Base-by-base conservation (phyloP, 2,888 invertebrate genomes). In the Brachypalpus laphriformis region DNA sequence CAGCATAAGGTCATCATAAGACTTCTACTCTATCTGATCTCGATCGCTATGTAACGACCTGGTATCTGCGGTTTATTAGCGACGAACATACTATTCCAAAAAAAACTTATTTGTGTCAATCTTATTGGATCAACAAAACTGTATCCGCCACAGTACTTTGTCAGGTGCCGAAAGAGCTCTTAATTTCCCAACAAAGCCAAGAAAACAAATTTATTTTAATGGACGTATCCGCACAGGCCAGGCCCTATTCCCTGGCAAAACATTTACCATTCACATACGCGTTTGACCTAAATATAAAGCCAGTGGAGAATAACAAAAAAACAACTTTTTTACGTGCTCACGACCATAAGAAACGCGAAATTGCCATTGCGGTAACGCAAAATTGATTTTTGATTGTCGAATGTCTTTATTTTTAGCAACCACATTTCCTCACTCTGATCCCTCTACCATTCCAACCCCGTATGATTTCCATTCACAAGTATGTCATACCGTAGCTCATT, bases 321-420 rank as follows among this genome's bases (percentile, higher is more conserved):
- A 40, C 57, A 49, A 57, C 42, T 56, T 78, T 22, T 65, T 51
- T 8, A 54, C 59, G 31, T 70, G 34, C 72, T 78, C 63, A 85
- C 70, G 81, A 71, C 65, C 66, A 37, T 11, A 40, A 40, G 66
- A 66, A 85, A 85, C 85, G 85, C 85, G 76, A 85, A 76, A 75
- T 49, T 76, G 71, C 71, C 81, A 81, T 81, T 71, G 75, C 18
- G 71, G 81, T 59, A 71, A 66, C 51, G 75, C 75, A 61, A 81
- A 85, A 83, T 83, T 83, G 83, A 83, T 75, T 83, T 80, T 80
- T 83, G 83, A 83, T 83, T 70, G 74, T 20, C 70, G 70, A 74
- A 85, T 85, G 75, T 81, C 85, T 85, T 40, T 81, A 76, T 81
- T 76, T 66, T 61, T 81, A 71, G 68, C 40, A 20, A 16, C 51